Conservation (phyloP, 2,113 vertebrate species). For the Pterocles gutturalis region DNA sequence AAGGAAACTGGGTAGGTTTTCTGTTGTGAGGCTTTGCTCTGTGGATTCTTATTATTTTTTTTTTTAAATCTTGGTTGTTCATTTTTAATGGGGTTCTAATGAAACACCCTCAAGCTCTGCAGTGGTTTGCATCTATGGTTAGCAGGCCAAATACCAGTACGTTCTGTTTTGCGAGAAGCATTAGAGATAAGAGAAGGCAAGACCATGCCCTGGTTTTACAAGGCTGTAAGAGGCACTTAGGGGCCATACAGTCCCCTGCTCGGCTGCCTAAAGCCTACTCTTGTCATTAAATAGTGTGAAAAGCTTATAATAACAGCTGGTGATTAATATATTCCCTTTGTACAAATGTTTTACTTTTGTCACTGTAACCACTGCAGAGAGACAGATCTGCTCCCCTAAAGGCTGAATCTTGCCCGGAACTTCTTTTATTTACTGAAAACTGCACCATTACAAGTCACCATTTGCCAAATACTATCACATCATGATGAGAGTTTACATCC, state of each 20-base stretch:
- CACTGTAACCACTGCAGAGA: slow-evolving; percentile 8
- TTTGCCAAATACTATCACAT: background rate
- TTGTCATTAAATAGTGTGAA: slow-evolving; percentile 53
- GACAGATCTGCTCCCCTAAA: slow-evolving; percentile 19
- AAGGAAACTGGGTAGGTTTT: background rate
- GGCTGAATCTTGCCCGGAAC: background rate
- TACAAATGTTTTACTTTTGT: slow-evolving; percentile 56
- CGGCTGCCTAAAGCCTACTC: slow-evolving; percentile 39
- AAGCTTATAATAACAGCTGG: slow-evolving; percentile 54
- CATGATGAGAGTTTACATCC: background rate
- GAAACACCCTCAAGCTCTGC: slow-evolving; percentile 50
- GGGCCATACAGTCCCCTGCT: slow-evolving; percentile 32
- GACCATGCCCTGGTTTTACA: slow-evolving; percentile 43
- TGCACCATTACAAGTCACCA: background rate
- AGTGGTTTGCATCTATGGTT: background rate
- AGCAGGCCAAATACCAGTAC: background rate
- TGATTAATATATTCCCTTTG: slow-evolving; percentile 44
- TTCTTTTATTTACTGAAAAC: background rate
- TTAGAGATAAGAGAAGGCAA: slow-evolving; percentile 53
- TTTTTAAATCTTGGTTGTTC: background rate
- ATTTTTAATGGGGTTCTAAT: slow-evolving; percentile 57
- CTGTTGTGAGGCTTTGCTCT: background rate
- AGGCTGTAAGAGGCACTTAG: slow-evolving; percentile 52
- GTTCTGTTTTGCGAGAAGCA: background rate
- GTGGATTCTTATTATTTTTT: background rate